Percentiles rank a stretch among this genome's conserved stretches.
These are phyloP conservation scores for Plebejus melissa DNA, from an alignment of 2,888 invertebrate genomes.

Conservation along the genomic window DNA sequence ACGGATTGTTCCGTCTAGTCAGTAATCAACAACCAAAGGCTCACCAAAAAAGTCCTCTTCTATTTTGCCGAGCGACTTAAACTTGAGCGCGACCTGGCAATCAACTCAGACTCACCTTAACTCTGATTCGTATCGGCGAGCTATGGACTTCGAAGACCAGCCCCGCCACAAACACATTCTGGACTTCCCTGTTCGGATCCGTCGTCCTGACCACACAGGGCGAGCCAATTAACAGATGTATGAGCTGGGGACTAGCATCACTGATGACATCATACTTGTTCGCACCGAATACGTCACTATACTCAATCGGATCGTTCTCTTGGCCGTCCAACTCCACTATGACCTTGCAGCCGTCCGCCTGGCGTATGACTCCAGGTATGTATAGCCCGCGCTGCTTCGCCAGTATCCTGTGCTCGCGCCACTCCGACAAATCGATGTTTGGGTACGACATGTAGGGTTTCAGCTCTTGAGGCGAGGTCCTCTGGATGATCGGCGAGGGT, in stretches of 20 bases:
- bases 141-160: constrained; percentile 81
- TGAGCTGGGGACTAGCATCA: constrained; percentile 93
- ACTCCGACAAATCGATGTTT: constrained; percentile 92
- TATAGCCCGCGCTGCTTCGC: constrained; percentile 91
- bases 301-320: constrained; percentile 84
- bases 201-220: constrained; percentile 89
- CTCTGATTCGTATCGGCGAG: constrained; percentile 69
- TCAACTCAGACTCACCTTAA: constrained; percentile 58
- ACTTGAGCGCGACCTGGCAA: too few relatives aligned
- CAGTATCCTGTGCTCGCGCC: constrained; percentile 94
- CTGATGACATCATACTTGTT: constrained; percentile 93
- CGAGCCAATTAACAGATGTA: constrained; percentile 88
- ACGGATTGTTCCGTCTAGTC: too few relatives aligned
- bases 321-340: constrained; percentile 90
- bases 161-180: constrained; percentile 91
- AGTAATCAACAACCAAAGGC: too few relatives aligned
- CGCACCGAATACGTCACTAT: constrained; percentile 87
- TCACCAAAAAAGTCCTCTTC: too few relatives aligned
- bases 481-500: constrained; percentile 55
- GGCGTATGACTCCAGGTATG: constrained; percentile 92
- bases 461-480: constrained; percentile 79
- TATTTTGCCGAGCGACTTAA: not conserved
- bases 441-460: constrained; percentile 75
- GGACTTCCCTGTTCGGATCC: constrained; percentile 79
- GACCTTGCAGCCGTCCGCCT: constrained; percentile 84